Percentiles rank a stretch among this genome's conserved stretches.
These are phyloP conservation scores for Agelastica alni DNA, from an alignment of 2,888 invertebrate genomes.

Conservation along the genomic window DNA sequence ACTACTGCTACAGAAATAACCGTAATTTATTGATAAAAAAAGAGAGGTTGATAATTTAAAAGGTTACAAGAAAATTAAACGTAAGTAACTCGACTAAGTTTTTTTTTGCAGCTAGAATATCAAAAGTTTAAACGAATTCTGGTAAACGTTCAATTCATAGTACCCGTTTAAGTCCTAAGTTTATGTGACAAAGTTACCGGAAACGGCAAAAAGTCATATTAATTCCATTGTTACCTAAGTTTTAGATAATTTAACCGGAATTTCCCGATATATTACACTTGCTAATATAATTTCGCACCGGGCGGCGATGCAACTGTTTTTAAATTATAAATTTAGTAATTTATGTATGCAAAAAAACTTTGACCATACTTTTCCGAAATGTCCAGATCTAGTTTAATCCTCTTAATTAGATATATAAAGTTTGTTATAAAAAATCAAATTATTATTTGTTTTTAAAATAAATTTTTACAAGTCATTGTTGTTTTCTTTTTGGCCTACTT, in stretches of 20 bases:
- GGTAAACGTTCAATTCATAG: too few species aligned
- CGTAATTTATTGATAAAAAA: too few species aligned
- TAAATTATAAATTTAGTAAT: slow-evolving; percentile 3
- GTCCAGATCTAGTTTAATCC: background rate
- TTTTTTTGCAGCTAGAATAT: too few species aligned
- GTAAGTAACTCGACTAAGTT: too few species aligned
- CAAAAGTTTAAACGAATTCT: too few species aligned
- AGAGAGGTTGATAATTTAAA: too few species aligned
- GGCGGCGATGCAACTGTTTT: background rate
- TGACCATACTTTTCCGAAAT: background rate
- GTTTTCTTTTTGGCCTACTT: background rate
- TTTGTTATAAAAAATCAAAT: slow-evolving; percentile 24
- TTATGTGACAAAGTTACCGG: background rate
- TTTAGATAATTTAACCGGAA: slow-evolving; percentile 4
- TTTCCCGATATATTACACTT: slow-evolving; percentile 9
- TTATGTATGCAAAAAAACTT: background rate
- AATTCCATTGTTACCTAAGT: slow-evolving; percentile 5
- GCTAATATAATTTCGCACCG: slow-evolving; percentile 4
- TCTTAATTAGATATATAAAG: slow-evolving; percentile 17
- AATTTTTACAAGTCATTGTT: slow-evolving; percentile 25
- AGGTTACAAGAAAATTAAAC: too few species aligned
- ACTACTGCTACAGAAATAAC: too few species aligned
- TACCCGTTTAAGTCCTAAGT: too few species aligned
- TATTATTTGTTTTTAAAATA: slow-evolving; percentile 29
- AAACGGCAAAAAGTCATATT: slow-evolving; percentile 2